phyloP scores from a whole-genome alignment of 2,113 vertebrate species.

The Isurus oxyrinchus region DNA sequence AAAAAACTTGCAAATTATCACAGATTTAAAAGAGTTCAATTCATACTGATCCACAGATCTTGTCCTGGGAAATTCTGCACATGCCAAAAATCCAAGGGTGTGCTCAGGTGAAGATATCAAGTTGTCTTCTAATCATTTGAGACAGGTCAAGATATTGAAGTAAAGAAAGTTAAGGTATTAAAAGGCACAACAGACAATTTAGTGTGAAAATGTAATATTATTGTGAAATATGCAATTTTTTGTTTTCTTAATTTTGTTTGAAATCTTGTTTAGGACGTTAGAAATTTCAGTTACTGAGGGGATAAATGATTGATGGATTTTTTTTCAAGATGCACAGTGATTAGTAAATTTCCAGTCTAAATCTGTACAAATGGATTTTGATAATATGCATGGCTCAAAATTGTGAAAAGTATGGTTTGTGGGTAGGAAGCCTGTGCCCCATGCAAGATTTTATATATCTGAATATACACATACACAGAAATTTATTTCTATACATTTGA shows the following conservation, averaged over 20 bases:
- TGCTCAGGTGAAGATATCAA: background rate
- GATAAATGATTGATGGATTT: background rate
- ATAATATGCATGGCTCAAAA: background rate
- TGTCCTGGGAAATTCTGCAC: background rate
- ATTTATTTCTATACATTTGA: background rate
- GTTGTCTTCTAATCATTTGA: background rate
- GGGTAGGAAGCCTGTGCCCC: background rate
- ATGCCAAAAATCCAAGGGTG: background rate
- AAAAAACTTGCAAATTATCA: background rate
- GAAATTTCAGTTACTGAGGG: background rate
- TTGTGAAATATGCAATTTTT: background rate
- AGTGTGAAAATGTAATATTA: background rate
- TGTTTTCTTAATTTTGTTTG: background rate
- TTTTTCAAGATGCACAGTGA: background rate
- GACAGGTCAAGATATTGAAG: background rate
- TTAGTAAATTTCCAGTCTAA: background rate
- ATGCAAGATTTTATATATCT: background rate
- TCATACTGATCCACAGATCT: background rate
- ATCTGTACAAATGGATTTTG: background rate
- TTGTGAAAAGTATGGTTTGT: background rate
- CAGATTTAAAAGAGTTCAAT: background rate
- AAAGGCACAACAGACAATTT: background rate
- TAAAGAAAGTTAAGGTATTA: background rate
- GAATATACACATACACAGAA: background rate
- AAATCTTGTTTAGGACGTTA: background rate